Evolutionary conservation across 2,888 invertebrate genomes (phyloP).

Genomic region (Xylota sylvarum): DNA sequence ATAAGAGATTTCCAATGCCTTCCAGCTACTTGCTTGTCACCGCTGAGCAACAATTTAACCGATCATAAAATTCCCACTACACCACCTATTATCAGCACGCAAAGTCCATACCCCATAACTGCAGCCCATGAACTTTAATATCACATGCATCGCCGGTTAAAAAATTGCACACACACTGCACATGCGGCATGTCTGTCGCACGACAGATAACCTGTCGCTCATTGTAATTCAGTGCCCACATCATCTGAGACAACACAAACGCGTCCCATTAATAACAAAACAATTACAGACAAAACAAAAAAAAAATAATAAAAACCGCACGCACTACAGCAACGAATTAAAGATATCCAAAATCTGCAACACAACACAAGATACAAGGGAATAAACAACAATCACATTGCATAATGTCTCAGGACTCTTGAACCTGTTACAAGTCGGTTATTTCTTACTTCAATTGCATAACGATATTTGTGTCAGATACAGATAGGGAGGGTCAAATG

Average conservation of each 20-base stretch:
- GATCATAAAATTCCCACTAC: conserved; percentile 48
- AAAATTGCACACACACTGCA: conserved; percentile 23
- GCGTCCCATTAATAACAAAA: conserved; percentile 47
- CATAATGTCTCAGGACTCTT: conserved; percentile 51
- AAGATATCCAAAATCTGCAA: conserved; percentile 12
- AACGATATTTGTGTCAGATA: conserved; percentile 33
- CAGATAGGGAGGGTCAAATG: conserved; percentile 12
- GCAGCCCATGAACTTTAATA: conserved; percentile 62
- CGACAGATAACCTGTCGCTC: conserved; percentile 62
- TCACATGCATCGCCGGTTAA: conserved; percentile 53
- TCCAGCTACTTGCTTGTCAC: background rate
- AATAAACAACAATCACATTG: conserved; percentile 31
- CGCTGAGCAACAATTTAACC: conserved; percentile 21
- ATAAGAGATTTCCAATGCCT: conserved; percentile 7
- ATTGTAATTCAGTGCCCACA: conserved; percentile 68
- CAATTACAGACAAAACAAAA: conserved; percentile 62
- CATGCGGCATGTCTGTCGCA: conserved; percentile 53
- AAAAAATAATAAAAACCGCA: background rate
- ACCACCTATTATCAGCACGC: conserved; percentile 26
- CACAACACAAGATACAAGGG: background rate
- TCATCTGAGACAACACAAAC: conserved; percentile 49
- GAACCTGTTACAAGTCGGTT: conserved; percentile 44
- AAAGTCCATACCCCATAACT: conserved; percentile 16
- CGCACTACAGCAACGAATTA: conserved; percentile 20
- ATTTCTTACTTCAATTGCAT: conserved; percentile 40